These are phyloP conservation scores for Aselliscus stoliczkanus DNA, from an alignment of 2,797 vertebrate species.

Conservation along the genomic window DNA sequence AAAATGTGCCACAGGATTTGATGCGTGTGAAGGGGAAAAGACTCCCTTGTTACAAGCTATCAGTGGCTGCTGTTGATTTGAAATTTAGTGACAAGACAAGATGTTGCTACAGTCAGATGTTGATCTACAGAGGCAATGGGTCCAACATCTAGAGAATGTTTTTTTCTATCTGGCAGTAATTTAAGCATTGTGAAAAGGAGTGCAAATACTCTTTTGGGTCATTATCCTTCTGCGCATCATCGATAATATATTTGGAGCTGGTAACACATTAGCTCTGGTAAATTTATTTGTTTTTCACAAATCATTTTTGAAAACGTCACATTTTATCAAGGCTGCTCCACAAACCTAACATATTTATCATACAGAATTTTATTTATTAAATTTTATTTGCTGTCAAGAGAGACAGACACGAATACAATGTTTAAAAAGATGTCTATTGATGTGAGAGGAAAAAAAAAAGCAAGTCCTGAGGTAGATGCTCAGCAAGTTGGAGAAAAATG, in stretches of 20 bases:
- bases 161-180: constrained; percentile 74
- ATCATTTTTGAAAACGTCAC: constrained; percentile 76
- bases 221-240: constrained; percentile 80
- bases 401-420: constrained; percentile 82
- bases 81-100: constrained; percentile 73
- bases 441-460: constrained; percentile 81
- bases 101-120: constrained; percentile 62
- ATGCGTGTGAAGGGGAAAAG: constrained; percentile 48
- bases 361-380: constrained; percentile 82
- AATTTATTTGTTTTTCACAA: constrained; percentile 82
- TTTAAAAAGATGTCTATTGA: constrained; percentile 84
- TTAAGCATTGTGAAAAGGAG: constrained; percentile 80
- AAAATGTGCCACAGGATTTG: constrained; percentile 48
- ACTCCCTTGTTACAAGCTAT: constrained; percentile 52
- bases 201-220: constrained; percentile 80
- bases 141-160: constrained; percentile 72
- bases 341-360: constrained; percentile 80
- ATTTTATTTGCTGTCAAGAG: constrained; percentile 82
- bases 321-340: constrained; percentile 77
- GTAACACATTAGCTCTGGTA: constrained; percentile 76
- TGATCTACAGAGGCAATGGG: constrained; percentile 75
- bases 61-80: constrained; percentile 70
- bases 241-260: constrained; percentile 74
- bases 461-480: constrained; percentile 79
- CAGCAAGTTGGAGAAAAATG: constrained; percentile 83